Conservation (phyloP, 2,113 vertebrate genomes). For the Dinomys branickii region DNA sequence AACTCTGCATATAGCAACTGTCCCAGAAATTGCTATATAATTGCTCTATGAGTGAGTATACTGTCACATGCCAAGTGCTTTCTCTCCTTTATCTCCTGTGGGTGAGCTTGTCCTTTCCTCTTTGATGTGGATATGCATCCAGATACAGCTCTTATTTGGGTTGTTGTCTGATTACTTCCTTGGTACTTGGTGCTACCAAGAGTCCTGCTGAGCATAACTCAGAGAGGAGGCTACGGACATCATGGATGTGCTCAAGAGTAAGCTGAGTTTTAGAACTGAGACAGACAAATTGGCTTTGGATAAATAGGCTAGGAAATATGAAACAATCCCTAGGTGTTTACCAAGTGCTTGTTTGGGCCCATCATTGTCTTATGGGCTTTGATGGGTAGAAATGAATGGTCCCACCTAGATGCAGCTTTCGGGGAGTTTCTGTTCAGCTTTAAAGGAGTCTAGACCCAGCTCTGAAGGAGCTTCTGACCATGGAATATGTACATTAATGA, state of each 20-base stretch:
- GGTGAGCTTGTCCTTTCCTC: background rate
- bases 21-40: background rate
- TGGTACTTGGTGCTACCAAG: background rate
- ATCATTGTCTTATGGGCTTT: background rate
- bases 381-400: background rate
- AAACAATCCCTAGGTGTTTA: background rate
- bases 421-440: background rate
- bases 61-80: background rate
- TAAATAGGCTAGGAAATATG: background rate
- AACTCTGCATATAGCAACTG: background rate
- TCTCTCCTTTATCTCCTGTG: background rate
- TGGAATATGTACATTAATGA: background rate
- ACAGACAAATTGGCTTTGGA: background rate
- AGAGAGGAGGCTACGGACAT: background rate
- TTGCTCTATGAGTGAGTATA: background rate
- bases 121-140: background rate
- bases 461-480: background rate
- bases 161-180: background rate
- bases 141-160: background rate
- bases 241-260: background rate
- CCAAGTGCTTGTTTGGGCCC: background rate
- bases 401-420: background rate
- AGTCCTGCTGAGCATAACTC: background rate
- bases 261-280: background rate
- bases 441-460: background rate